phyloP scores from a whole-genome alignment of 2,888 invertebrate species.

The Phragmatobia fuliginosa region DNA sequence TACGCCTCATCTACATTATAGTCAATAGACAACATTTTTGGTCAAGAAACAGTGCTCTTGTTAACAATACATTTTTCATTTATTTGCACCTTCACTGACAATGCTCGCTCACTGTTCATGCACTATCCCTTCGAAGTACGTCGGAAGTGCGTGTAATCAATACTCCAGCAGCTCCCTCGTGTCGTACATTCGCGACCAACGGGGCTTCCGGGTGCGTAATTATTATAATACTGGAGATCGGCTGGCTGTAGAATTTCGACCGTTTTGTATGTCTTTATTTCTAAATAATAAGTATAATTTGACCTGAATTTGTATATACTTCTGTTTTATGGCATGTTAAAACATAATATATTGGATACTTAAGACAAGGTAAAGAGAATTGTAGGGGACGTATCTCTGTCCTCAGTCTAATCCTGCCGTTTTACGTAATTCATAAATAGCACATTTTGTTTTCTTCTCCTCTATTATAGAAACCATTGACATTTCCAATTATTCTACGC shows the following conservation, averaged over 20 bases:
- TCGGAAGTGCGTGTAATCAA: conserved; percentile 70
- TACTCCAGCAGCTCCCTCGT: conserved; percentile 41
- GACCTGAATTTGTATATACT: background rate
- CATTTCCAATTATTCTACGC: background rate
- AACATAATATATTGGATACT: too few species aligned
- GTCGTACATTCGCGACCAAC: conserved; percentile 28
- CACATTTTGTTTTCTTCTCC: background rate
- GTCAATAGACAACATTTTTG: background rate
- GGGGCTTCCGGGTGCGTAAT: conserved; percentile 11
- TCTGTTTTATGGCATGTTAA: background rate
- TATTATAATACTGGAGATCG: conserved; percentile 9
- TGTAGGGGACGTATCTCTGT: background rate
- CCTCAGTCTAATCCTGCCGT: background rate
- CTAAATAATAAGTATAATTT: background rate
- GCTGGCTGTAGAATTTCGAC: background rate
- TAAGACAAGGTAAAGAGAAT: too few species aligned
- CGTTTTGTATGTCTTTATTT: background rate
- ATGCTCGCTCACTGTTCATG: background rate
- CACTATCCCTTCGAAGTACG: conserved; percentile 34
- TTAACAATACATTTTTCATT: too few species aligned
- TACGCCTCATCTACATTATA: too few species aligned
- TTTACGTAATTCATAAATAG: background rate
- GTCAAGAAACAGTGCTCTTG: background rate
- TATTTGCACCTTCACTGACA: background rate
- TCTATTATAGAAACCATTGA: too few species aligned